These are phyloP conservation scores for Mus caroli DNA, from an alignment of 2,797 vertebrate genomes.

Conservation along the genomic window DNA sequence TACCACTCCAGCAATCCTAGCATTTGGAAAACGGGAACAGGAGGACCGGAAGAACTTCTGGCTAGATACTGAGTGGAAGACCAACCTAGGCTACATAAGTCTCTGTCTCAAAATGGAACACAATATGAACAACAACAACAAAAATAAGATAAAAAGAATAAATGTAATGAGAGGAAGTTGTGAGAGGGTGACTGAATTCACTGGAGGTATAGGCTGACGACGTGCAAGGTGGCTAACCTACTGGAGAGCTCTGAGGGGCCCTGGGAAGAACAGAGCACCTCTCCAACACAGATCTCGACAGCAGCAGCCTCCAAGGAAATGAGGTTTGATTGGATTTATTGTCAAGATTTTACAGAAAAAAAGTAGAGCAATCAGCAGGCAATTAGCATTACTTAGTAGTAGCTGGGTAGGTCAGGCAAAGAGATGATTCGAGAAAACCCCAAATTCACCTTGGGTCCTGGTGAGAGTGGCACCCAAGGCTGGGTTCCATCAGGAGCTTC, in stretches of 20 bases:
- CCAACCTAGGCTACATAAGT: neutral
- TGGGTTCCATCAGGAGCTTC: neutral
- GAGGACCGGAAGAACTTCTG: neutral
- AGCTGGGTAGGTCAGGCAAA: neutral
- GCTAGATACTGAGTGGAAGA: neutral
- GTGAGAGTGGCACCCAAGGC: neutral
- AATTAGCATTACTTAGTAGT: conserved; percentile 37
- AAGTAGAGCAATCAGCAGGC: neutral
- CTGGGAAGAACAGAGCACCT: conserved; percentile 24
- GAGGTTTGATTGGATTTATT: conserved; percentile 48
- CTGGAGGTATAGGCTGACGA: neutral
- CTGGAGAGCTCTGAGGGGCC: neutral
- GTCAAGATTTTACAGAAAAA: conserved; percentile 12
- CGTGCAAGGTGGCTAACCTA: neutral
- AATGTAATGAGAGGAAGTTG: neutral
- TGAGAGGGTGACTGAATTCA: neutral
- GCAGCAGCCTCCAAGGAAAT: neutral
- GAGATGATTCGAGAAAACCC: neutral
- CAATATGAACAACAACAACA: neutral
- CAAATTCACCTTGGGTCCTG: neutral
- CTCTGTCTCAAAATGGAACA: neutral
- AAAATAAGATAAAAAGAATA: neutral
- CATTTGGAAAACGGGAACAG: neutral
- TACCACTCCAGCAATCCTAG: neutral
- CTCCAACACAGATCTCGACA: neutral